phyloP scores from a whole-genome alignment of 2,113 vertebrate species.

The Pedionomus torquatus region DNA sequence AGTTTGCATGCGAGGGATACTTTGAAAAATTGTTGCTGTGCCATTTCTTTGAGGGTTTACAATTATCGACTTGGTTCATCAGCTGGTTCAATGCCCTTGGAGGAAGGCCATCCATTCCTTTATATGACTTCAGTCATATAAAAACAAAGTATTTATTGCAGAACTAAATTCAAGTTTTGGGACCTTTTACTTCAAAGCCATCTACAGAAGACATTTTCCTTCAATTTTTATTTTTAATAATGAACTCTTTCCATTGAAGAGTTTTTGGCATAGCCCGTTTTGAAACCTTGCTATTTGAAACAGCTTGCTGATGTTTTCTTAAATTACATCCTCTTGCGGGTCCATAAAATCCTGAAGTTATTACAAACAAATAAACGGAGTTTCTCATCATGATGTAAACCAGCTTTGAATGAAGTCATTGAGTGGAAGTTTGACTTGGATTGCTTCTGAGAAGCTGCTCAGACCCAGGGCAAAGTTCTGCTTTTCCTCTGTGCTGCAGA shows the following conservation, averaged over 20 bases:
- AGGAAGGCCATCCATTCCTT: background rate
- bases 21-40: background rate
- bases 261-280: constrained; percentile 47
- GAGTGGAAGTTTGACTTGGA: constrained; percentile 80
- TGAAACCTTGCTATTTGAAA: constrained; percentile 69
- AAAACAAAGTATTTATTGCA: constrained; percentile 2
- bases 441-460: constrained; percentile 68
- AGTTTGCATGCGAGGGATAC: background rate
- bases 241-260: constrained; percentile 47
- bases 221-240: constrained; percentile 37
- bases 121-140: background rate
- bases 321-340: constrained; percentile 78
- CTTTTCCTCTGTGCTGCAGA: constrained; percentile 54
- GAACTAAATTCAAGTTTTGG: constrained; percentile 36
- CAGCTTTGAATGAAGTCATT: constrained; percentile 83
- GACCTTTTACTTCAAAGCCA: constrained; percentile 11
- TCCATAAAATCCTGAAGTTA: constrained; percentile 78
- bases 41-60: background rate
- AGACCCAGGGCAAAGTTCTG: constrained; percentile 59
- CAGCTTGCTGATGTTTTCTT: constrained; percentile 78
- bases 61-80: background rate
- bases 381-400: constrained; percentile 81
- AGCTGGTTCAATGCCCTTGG: background rate
- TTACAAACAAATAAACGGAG: constrained; percentile 80
- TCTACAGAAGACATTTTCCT: background rate